Evolutionary conservation across 2,888 invertebrate genomes (phyloP), one percentile per base, ranked within the genome.

Genomic region (Nasonia oneida): DNA sequence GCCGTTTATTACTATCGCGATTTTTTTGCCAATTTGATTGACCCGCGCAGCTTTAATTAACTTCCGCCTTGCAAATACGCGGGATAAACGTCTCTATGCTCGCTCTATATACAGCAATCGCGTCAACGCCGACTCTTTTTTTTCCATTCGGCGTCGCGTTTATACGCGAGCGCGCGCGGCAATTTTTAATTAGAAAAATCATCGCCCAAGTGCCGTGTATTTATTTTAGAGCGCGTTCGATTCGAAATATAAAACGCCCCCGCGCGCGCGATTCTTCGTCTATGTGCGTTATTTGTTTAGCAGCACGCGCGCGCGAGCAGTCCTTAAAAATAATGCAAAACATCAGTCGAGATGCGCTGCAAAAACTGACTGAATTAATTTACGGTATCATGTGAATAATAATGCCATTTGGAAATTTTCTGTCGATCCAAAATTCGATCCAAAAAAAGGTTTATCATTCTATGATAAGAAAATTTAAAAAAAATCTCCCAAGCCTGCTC

Each of bases 31-130:
- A 57, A 50, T 73, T 78, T 73, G 70, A 83, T 83, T 80, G 80
- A 79, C 80, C 33, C 67, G 6, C 15, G 6, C 42, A 33, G 67
- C 61, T 83, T 86, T 83, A 86, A 86, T 86, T 86, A 81, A 86
- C 78, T 86, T 83, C 61, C 71, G 39, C 39, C 42, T 79, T 80
- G 18, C 10, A 12, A 42, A 79, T 79, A 74, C 67, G 33, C 8
- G 47, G 37, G 74, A 64, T 71, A 81, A 81, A 76, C 61, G 76
- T 80, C 80, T 84, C 64, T 64, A 47, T 29, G 57, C 47, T 29
- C 29, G 29, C 29, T 29, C 29, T 37, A 5, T 37, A 37, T 81
- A 18, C 50, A 12, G 23, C n/a, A 1, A 15, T 18, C 53, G 53
- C 53, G 53, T 53, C 53, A 53, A 53, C 18, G 53, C 18, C 5